Conservation (phyloP, 1,140 invertebrate genomes). For the Sitobion miscanthi region DNA sequence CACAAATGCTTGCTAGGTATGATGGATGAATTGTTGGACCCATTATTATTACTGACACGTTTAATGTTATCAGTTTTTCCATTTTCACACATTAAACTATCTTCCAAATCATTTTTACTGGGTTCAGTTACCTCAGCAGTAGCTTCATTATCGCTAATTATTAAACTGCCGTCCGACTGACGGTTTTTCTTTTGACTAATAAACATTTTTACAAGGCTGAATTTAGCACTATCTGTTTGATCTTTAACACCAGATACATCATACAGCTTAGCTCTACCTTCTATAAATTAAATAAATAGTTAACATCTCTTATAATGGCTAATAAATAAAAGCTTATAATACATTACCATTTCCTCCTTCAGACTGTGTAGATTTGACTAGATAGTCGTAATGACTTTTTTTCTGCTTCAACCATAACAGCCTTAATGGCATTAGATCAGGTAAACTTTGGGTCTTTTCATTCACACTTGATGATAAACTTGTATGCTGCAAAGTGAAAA, state of each 20-base stretch:
- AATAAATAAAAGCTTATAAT: not conserved
- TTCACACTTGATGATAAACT: constrained; percentile 53
- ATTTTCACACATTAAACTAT: constrained; percentile 61
- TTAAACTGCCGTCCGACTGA: constrained; percentile 34
- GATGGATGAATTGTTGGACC: constrained; percentile 45
- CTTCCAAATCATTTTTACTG: constrained; percentile 60
- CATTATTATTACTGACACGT: constrained; percentile 43
- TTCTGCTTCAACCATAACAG: constrained; percentile 48
- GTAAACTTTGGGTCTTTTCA: constrained; percentile 55
- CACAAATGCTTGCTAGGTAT: constrained; percentile 48
- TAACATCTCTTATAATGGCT: not conserved
- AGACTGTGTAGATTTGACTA: constrained; percentile 52
- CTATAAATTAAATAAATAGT: constrained; percentile 36
- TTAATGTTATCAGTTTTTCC: constrained; percentile 11
- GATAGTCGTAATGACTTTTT: constrained; percentile 52
- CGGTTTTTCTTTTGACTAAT: constrained; percentile 73
- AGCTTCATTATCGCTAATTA: constrained; percentile 53
- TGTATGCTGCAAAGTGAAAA: not conserved
- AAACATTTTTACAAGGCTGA: constrained; percentile 86
- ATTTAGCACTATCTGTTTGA: constrained; percentile 64
- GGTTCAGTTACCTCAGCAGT: not conserved
- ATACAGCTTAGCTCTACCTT: constrained; percentile 40
- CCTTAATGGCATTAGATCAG: constrained; percentile 38
- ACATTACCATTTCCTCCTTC: constrained; percentile 54
- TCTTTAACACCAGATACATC: constrained; percentile 46